Evolutionary conservation across 2,888 invertebrate genomes (phyloP).

Genomic region (Ormia ochracea): DNA sequence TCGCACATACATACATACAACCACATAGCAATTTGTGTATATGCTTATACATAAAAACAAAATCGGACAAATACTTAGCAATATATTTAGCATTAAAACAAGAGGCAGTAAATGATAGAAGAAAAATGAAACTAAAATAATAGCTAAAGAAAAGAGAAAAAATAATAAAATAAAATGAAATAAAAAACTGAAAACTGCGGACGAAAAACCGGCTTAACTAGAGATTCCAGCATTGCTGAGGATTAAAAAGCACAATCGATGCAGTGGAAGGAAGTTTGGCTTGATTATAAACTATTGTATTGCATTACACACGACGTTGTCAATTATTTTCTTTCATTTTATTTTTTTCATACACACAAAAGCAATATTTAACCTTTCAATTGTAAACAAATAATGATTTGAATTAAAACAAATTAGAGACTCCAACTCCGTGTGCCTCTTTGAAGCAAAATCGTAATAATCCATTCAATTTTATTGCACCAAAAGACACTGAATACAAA

Average conservation of each 20-base stretch:
- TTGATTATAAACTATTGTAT: too few relatives aligned
- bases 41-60: not conserved
- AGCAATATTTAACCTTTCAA: too few relatives aligned
- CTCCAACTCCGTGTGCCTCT: too few relatives aligned
- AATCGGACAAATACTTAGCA: slow-evolving; percentile 35
- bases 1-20: not conserved
- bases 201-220: slow-evolving; percentile 57
- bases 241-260: slow-evolving; percentile 33
- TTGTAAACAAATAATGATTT: too few relatives aligned
- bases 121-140: slow-evolving; percentile 28
- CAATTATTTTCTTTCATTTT: too few relatives aligned
- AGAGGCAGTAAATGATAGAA: slow-evolving; percentile 2
- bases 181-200: too few relatives aligned
- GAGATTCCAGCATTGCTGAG: slow-evolving; percentile 43
- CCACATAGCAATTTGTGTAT: not conserved
- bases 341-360: too few relatives aligned
- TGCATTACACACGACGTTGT: too few relatives aligned
- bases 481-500: too few relatives aligned
- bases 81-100: slow-evolving; percentile 23
- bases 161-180: slow-evolving; percentile 26
- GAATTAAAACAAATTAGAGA: too few relatives aligned
- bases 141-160: slow-evolving; percentile 19
- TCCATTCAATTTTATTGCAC: too few relatives aligned
- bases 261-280: slow-evolving; percentile 34
- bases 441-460: too few relatives aligned